Percentiles rank a stretch among this genome's conserved stretches.
These are phyloP conservation scores for Podilymbus podiceps DNA, from an alignment of 2,113 vertebrate genomes.

Conservation along the genomic window DNA sequence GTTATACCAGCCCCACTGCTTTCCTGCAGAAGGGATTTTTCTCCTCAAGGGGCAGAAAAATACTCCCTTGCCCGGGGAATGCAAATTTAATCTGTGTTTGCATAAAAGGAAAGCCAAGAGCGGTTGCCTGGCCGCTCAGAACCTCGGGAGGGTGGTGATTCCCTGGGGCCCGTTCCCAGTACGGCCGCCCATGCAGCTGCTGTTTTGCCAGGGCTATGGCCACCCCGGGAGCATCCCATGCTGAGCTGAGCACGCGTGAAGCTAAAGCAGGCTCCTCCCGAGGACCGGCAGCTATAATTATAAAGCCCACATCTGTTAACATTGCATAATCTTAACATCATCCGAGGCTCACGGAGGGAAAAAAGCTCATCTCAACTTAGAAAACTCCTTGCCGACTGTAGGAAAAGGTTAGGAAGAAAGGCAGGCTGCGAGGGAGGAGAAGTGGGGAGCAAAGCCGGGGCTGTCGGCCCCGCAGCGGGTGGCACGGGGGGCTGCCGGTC, in stretches of 20 bases:
- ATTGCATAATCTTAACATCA: conserved; percentile 21
- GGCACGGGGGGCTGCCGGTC: background rate
- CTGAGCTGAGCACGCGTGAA: background rate
- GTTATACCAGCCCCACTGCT: background rate
- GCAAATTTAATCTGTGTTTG: background rate
- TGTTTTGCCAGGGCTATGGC: background rate
- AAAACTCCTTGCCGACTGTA: background rate
- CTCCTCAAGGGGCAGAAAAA: background rate
- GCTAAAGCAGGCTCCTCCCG: background rate
- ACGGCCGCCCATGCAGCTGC: background rate
- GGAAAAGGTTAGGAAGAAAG: background rate
- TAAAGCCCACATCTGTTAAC: conserved; percentile 43
- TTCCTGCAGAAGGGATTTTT: background rate
- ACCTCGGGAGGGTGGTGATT: background rate
- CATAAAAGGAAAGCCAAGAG: background rate
- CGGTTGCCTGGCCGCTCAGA: background rate
- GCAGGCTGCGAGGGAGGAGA: background rate
- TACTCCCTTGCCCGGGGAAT: background rate
- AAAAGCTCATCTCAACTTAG: background rate
- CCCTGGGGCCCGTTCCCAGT: background rate
- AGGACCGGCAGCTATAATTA: background rate
- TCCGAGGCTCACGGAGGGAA: background rate
- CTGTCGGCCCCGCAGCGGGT: background rate
- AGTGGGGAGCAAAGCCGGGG: background rate
- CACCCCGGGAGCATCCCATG: background rate